Evolutionary conservation across 2,888 invertebrate genomes (phyloP).

Genomic region (Portevinia maculata): DNA sequence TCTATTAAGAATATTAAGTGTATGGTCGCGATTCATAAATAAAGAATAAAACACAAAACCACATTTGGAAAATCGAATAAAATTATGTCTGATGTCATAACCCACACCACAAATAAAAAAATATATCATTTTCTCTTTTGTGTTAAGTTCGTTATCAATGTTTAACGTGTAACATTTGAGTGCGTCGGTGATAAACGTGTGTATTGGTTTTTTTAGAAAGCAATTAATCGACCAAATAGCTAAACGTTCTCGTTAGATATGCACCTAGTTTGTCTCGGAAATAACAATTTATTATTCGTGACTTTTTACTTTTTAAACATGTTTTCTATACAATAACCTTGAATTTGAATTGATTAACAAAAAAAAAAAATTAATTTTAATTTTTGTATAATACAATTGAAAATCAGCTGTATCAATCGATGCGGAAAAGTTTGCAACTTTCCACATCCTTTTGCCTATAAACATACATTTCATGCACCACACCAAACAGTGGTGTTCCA

Average conservation of each 20-base stretch:
- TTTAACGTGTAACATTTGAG: slow-evolving; percentile 25
- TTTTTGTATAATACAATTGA: background rate
- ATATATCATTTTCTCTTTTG: slow-evolving; percentile 15
- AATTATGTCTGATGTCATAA: slow-evolving; percentile 68
- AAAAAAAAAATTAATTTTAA: background rate
- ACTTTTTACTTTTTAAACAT: slow-evolving; percentile 21
- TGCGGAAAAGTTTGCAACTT: slow-evolving; percentile 6
- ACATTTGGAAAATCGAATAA: slow-evolving; percentile 47
- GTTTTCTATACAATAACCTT: slow-evolving; percentile 14
- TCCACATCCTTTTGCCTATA: slow-evolving; percentile 30
- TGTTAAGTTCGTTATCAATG: slow-evolving; percentile 53
- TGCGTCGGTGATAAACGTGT: slow-evolving; percentile 33
- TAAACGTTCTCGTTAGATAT: background rate
- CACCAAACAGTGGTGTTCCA: slow-evolving; percentile 46
- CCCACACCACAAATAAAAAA: slow-evolving; percentile 31
- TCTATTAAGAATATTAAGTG: slow-evolving; percentile 5
- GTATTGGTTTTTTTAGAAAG: background rate
- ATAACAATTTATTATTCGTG: slow-evolving; percentile 2
- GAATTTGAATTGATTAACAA: slow-evolving; percentile 26
- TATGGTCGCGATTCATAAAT: background rate
- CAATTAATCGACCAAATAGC: background rate
- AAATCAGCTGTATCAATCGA: slow-evolving; percentile 65
- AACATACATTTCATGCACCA: slow-evolving; percentile 22
- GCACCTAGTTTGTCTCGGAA: background rate
- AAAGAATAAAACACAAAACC: slow-evolving; percentile 18